Evolutionary conservation across 1,140 invertebrate genomes (phyloP).

Genomic region (Gerris buenoi): DNA sequence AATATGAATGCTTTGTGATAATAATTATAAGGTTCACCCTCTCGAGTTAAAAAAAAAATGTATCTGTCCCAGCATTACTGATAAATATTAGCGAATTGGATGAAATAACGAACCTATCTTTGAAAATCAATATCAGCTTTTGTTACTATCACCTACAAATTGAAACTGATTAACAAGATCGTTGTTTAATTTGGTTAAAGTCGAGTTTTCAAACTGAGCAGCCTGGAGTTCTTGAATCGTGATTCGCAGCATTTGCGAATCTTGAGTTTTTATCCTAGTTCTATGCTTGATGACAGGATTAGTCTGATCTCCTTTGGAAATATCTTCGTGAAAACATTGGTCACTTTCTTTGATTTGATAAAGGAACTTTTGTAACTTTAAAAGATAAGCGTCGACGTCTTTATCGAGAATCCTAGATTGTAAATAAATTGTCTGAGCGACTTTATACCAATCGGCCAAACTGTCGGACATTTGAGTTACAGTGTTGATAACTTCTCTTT

Average conservation of each 20-base stretch:
- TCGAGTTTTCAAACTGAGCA: constrained; percentile 32
- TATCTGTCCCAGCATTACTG: too few species aligned
- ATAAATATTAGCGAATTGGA: too few species aligned
- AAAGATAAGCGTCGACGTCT: constrained; percentile 44
- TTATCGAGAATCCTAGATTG: constrained; percentile 57
- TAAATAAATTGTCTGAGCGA: constrained; percentile 59
- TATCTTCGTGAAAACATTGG: constrained; percentile 20
- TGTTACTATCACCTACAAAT: background rate
- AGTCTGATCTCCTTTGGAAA: constrained; percentile 17
- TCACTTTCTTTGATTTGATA: constrained; percentile 20
- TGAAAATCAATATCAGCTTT: too few species aligned
- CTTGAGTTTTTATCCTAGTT: constrained; percentile 12
- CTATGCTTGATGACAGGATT: constrained; percentile 7
- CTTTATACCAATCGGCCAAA: constrained; percentile 70
- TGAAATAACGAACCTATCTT: too few species aligned
- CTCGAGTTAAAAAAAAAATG: too few species aligned
- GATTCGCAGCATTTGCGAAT: constrained; percentile 22
- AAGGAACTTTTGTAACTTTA: constrained; percentile 25
- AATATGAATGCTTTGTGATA: too few species aligned
- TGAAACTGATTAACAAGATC: background rate
- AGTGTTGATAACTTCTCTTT: constrained; percentile 45
- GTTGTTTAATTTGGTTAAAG: background rate
- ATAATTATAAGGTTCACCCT: too few species aligned
- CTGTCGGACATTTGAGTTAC: constrained; percentile 51
- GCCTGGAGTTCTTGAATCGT: constrained; percentile 32